A percentile compares a stretch with the other conserved stretches of the same genome.
Conservation (phyloP, 2,888 invertebrate species). For the Amitus sp. region DNA sequence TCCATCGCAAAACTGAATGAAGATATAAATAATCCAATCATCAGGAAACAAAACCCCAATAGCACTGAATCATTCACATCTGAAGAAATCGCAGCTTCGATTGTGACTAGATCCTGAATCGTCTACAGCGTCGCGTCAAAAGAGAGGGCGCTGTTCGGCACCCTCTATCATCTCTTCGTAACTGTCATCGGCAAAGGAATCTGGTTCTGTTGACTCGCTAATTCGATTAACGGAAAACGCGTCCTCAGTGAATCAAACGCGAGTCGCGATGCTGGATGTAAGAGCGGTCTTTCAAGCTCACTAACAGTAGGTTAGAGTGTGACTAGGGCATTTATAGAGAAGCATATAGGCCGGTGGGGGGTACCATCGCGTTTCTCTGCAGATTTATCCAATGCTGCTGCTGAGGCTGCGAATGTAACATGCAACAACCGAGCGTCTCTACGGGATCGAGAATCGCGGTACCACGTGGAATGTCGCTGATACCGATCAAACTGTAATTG, state of each 20-base stretch:
- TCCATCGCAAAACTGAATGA: no score
- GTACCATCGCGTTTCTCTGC: conserved; percentile 45
- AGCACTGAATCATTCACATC: no score
- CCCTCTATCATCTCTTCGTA: background rate
- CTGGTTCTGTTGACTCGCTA: background rate
- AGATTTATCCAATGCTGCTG: conserved; percentile 38
- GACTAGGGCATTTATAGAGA: conserved; percentile 63
- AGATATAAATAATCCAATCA: no score
- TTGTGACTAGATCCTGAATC: no score
- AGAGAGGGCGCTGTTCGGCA: background rate
- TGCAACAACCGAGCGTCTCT: conserved; percentile 15
- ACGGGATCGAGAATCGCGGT: conserved; percentile 2
- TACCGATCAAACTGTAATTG: conserved; percentile 16
- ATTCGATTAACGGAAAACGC: conserved; percentile 2
- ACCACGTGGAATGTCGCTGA: conserved; percentile 17
- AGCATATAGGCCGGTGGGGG: conserved; percentile 64
- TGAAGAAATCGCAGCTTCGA: no score
- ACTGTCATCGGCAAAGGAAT: background rate
- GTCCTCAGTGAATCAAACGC: background rate
- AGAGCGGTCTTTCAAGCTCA: conserved; percentile 44
- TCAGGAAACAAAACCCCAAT: no score
- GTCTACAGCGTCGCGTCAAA: background rate
- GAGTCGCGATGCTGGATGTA: conserved; percentile 29
- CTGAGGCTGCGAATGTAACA: conserved; percentile 22
- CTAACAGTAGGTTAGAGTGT: conserved; percentile 56